A percentile compares a stretch with the other conserved stretches of the same genome.
Conservation (phyloP, 2,797 vertebrate species). For the Schizopygopsis malacanthus region DNA sequence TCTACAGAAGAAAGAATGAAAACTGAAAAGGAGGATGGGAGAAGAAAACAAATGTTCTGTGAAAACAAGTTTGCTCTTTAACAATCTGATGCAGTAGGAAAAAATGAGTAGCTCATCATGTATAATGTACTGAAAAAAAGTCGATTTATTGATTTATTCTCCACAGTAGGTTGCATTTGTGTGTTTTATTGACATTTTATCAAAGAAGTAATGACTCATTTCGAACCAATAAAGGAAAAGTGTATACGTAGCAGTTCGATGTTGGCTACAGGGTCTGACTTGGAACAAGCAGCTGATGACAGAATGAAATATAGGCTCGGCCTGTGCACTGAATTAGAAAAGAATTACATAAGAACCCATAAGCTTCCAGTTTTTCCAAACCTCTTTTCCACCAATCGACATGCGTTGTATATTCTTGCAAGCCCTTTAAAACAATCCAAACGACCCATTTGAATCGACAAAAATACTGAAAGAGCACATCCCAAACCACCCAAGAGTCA, state of each 20-base stretch:
- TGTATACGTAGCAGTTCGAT: not conserved
- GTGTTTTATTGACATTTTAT: conserved; percentile 17
- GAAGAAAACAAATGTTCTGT: conserved; percentile 30
- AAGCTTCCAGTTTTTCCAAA: conserved; percentile 40
- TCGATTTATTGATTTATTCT: conserved; percentile 1
- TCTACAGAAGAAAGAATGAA: not conserved
- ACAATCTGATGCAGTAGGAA: not conserved
- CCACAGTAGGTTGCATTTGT: not conserved
- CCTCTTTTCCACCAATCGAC: not conserved
- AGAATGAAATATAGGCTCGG: conserved; percentile 42
- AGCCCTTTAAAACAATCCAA: conserved; percentile 2
- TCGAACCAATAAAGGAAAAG: conserved; percentile 23
- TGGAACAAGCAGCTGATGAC: conserved; percentile 10
- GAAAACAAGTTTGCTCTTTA: not conserved
- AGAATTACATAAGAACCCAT: conserved; percentile 28
- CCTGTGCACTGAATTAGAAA: conserved; percentile 32
- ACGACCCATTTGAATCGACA: not conserved
- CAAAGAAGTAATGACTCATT: conserved; percentile 36
- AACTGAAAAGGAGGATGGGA: conserved; percentile 32
- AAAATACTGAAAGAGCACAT: not conserved
- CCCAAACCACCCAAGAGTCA: conserved; percentile 24
- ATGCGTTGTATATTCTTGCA: not conserved
- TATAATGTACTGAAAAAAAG: not conserved
- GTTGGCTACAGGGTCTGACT: conserved; percentile 16
- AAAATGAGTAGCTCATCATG: not conserved